Conservation (phyloP, 2,797 vertebrate genomes). For the Triplophysa yarkandensis region DNA sequence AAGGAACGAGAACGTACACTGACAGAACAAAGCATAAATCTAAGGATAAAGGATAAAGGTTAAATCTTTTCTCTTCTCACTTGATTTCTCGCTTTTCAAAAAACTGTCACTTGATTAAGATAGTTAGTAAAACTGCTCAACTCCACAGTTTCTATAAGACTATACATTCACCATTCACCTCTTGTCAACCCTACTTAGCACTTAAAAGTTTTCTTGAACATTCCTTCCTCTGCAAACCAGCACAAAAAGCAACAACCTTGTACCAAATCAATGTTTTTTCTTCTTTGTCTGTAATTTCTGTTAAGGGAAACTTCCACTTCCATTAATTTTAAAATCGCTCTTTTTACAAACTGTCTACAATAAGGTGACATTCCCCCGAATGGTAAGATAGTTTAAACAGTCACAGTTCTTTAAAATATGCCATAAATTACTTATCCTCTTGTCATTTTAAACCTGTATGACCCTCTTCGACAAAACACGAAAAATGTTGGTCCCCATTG, state of each 20-base stretch:
- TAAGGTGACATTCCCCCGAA: too few relatives aligned
- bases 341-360: not conserved
- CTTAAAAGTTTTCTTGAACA: constrained; percentile 13
- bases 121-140: constrained; percentile 21
- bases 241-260: constrained; percentile 13
- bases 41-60: constrained; percentile 26
- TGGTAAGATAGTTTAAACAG: too few relatives aligned
- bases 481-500: too few relatives aligned
- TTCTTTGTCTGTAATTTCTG: not conserved
- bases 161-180: constrained; percentile 25
- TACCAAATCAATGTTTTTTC: not conserved
- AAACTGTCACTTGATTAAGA: constrained; percentile 39
- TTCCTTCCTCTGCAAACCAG: constrained; percentile 27
- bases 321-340: not conserved
- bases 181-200: constrained; percentile 1
- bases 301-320: not conserved
- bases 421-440: too few relatives aligned
- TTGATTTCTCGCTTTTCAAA: constrained; percentile 8
- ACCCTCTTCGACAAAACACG: too few relatives aligned
- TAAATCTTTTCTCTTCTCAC: constrained; percentile 22
- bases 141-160: constrained; percentile 20
- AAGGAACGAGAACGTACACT: constrained; percentile 18
- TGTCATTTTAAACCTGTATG: too few relatives aligned
- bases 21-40: constrained; percentile 43
- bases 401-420: too few relatives aligned